A percentile compares a stretch with the other conserved stretches of the same genome.
These are phyloP conservation scores for Megaptera novaeangliae DNA, from an alignment of 2,113 vertebrate genomes.

Conservation along the genomic window DNA sequence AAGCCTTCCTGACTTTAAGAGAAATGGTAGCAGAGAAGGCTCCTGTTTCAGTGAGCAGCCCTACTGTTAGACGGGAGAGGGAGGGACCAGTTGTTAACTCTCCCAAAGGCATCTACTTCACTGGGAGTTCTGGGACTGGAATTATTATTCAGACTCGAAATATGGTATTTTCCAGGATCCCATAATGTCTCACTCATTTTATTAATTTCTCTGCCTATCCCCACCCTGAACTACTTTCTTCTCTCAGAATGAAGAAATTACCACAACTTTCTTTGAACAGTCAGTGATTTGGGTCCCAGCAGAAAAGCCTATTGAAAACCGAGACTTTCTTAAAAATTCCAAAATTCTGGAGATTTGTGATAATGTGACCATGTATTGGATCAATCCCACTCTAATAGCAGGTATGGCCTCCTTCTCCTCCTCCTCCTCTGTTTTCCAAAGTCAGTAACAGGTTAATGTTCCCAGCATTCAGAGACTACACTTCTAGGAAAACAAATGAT, in stretches of 20 bases:
- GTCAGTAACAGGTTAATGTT: not conserved
- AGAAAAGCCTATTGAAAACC: conserved; percentile 85
- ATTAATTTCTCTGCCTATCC: conserved; percentile 8
- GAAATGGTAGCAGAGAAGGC: not conserved
- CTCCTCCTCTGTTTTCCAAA: not conserved
- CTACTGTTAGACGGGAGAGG: not conserved
- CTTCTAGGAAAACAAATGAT: conserved; percentile 49
- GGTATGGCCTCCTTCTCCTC: conserved; percentile 66
- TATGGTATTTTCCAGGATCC: not conserved
- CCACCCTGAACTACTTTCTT: conserved; percentile 7
- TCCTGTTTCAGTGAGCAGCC: not conserved
- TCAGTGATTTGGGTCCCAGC: conserved; percentile 85
- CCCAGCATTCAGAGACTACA: not conserved
- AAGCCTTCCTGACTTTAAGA: not conserved
- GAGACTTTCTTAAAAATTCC: conserved; percentile 84
- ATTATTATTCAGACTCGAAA: conserved; percentile 11
- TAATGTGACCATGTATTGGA: conserved; percentile 85
- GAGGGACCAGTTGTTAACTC: not conserved
- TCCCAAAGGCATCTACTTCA: not conserved
- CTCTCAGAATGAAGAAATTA: conserved; percentile 83
- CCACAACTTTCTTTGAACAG: conserved; percentile 83
- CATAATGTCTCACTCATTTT: not conserved
- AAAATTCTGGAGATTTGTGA: conserved; percentile 85
- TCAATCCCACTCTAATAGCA: conserved; percentile 81
- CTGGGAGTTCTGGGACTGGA: not conserved